Conservation (phyloP, 2,888 invertebrate genomes). For the Chrysina gloriosa region DNA sequence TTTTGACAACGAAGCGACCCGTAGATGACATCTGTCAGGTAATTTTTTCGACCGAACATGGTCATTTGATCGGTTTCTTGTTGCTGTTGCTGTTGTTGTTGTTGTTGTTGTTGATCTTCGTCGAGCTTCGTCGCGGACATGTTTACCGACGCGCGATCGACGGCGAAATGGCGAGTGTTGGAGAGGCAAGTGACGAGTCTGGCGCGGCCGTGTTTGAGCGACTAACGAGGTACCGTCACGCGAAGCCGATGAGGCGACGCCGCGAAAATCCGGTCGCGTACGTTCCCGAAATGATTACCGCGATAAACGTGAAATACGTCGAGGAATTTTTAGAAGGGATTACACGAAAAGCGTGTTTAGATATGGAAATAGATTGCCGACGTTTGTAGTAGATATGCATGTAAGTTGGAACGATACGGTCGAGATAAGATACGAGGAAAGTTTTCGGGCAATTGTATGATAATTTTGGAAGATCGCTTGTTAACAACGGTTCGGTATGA, state of each 20-base stretch:
- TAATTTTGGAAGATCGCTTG: too few relatives aligned
- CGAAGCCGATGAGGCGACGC: too few relatives aligned
- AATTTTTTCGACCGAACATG: slow-evolving; percentile 50
- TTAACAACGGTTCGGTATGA: too few relatives aligned
- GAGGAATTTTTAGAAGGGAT: too few relatives aligned
- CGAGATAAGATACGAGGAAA: too few relatives aligned
- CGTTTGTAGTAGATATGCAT: too few relatives aligned
- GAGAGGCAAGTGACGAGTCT: slow-evolving; percentile 3
- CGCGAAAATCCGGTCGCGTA: too few relatives aligned
- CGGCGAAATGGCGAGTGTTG: background rate
- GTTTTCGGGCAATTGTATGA: too few relatives aligned
- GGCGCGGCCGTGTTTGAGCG: background rate
- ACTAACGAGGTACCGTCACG: slow-evolving; percentile 11
- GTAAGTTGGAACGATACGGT: too few relatives aligned
- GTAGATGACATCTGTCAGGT: slow-evolving; percentile 45
- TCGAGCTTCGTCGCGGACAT: slow-evolving; percentile 12
- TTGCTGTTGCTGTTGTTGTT: background rate
- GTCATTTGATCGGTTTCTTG: slow-evolving; percentile 40
- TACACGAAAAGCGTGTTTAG: too few relatives aligned
- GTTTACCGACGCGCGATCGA: background rate
- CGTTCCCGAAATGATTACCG: background rate
- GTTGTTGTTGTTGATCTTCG: background rate
- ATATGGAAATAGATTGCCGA: too few relatives aligned
- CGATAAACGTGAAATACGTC: background rate
- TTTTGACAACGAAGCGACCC: slow-evolving; percentile 38